These are phyloP conservation scores for Edolisoma coerulescens DNA, from an alignment of 2,113 vertebrate genomes.

Conservation along the genomic window DNA sequence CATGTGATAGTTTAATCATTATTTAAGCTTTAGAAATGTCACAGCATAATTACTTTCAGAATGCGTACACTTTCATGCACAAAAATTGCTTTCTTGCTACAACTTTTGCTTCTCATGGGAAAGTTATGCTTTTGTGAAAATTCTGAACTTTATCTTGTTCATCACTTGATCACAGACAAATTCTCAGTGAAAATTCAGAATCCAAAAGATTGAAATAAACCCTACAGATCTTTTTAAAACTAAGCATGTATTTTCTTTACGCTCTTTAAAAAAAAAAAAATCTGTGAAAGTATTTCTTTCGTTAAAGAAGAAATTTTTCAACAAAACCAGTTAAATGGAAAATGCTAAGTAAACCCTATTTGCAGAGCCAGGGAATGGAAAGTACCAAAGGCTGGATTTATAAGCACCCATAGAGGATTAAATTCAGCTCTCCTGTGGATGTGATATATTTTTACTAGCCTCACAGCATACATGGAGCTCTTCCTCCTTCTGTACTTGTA, in stretches of 20 bases:
- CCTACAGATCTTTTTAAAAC: background rate
- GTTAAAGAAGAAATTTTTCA: background rate
- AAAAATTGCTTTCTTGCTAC: constrained; percentile 17
- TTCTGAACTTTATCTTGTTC: background rate
- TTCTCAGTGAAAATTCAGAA: background rate
- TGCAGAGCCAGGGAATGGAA: background rate
- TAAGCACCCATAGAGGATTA: background rate
- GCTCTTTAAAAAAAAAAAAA: background rate
- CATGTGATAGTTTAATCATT: constrained; percentile 53
- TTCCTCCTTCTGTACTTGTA: background rate
- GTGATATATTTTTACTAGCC: background rate
- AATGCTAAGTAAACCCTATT: background rate
- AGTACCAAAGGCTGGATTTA: background rate
- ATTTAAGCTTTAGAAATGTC: constrained; percentile 61
- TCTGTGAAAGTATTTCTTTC: background rate
- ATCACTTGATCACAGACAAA: background rate
- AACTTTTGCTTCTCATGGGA: background rate
- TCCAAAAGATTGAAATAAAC: background rate
- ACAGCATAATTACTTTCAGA: constrained; percentile 59
- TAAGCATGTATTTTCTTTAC: background rate
- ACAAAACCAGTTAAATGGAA: background rate
- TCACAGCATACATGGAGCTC: background rate
- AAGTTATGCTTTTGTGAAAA: background rate
- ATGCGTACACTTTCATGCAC: background rate
- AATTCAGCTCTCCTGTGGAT: background rate